phyloP scores from a whole-genome alignment of 2,888 invertebrate genomes.

The Eurytoma californica region DNA sequence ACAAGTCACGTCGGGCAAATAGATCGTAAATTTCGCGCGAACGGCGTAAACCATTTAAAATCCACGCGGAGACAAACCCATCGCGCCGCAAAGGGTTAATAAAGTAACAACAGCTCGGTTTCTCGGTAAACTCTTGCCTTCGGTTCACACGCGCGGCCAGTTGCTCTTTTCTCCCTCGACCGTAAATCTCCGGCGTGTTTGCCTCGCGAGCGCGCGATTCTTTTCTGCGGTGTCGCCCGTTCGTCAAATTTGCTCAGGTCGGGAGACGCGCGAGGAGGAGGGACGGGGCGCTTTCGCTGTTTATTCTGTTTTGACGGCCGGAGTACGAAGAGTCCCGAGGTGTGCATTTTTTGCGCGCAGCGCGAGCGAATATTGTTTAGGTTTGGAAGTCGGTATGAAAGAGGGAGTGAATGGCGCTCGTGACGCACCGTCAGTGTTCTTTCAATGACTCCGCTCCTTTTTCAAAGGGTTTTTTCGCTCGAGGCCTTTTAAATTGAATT shows the following conservation, averaged over 20 bases:
- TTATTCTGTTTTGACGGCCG: slow-evolving; percentile 36
- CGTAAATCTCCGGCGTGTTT: slow-evolving; percentile 49
- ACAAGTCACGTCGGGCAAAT: too few species aligned
- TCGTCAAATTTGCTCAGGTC: slow-evolving; percentile 54
- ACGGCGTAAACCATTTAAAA: neutral
- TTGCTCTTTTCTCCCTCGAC: slow-evolving; percentile 46
- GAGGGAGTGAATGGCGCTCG: too few species aligned
- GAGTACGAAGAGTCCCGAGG: too few species aligned
- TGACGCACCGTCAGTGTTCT: too few species aligned
- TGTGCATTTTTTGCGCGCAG: too few species aligned
- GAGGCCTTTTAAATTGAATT: too few species aligned
- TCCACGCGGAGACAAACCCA: too few species aligned
- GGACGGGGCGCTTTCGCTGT: slow-evolving; percentile 43
- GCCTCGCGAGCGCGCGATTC: slow-evolving; percentile 36
- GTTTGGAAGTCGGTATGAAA: too few species aligned
- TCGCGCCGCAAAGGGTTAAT: slow-evolving; percentile 1
- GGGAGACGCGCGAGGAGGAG: slow-evolving; percentile 34
- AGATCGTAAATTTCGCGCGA: neutral
- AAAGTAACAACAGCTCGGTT: slow-evolving; percentile 30
- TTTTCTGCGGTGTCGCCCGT: slow-evolving; percentile 29
- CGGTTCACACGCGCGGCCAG: slow-evolving; percentile 29
- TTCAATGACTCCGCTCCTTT: too few species aligned
- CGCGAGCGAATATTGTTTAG: too few species aligned
- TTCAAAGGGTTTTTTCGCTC: too few species aligned
- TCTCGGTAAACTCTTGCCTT: slow-evolving; percentile 10